Evolutionary conservation across 2,797 vertebrate genomes (phyloP).

Genomic region (Phrynocephalus vlangalii): DNA sequence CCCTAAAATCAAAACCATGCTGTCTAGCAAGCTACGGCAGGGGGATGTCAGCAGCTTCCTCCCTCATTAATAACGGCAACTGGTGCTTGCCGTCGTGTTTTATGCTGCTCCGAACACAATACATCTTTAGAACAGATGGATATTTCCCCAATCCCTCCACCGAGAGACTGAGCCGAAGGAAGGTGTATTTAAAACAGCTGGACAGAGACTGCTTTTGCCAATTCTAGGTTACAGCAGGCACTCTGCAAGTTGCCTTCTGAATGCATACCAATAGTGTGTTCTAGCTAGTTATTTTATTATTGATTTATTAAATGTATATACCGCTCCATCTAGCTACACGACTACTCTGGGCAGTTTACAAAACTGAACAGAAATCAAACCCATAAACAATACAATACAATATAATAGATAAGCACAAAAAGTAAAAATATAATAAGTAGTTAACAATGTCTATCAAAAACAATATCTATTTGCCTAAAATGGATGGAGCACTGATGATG

Average conservation of each 20-base stretch:
- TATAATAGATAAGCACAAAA: no score
- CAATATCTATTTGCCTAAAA: no score
- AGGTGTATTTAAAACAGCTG: slow-evolving; percentile 65
- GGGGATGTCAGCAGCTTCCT: slow-evolving; percentile 56
- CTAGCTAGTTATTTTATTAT: slow-evolving; percentile 24
- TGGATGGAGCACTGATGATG: no score
- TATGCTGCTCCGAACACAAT: slow-evolving; percentile 65
- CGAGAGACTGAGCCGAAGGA: slow-evolving; percentile 57
- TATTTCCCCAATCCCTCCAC: slow-evolving; percentile 57
- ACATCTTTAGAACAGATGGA: slow-evolving; percentile 65
- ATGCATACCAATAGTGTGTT: slow-evolving; percentile 58
- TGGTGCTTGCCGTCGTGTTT: slow-evolving; percentile 58
- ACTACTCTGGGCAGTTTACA: no score
- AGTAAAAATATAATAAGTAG: no score
- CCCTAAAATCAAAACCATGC: slow-evolving; percentile 25
- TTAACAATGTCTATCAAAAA: no score
- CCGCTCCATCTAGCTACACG: no score
- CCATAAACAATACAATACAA: no score
- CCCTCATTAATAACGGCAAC: slow-evolving; percentile 64
- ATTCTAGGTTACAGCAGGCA: slow-evolving; percentile 3
- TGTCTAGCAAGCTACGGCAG: slow-evolving; percentile 54
- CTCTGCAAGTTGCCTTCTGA: slow-evolving; percentile 49
- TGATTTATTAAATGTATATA: no score
- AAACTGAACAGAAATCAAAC: no score
- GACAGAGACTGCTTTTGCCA: slow-evolving; percentile 59